Evolutionary conservation across 2,113 vertebrate genomes (phyloP), one percentile per base, ranked within the genome.

Genomic region (Pedionomus torquatus): DNA sequence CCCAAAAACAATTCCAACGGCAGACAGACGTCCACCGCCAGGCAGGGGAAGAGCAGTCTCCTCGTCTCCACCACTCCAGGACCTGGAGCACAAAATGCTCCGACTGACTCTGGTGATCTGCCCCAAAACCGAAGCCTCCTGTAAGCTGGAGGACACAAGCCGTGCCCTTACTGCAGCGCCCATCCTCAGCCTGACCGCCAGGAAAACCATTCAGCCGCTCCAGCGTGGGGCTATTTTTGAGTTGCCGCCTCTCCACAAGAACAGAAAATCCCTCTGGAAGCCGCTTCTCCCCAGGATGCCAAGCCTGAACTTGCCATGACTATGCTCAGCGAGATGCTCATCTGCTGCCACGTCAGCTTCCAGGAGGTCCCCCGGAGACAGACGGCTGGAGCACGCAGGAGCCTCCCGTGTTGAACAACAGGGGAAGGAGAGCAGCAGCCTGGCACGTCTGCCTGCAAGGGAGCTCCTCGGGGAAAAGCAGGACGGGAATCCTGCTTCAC

Each of bases 41-140:
- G 2, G 20, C 1, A 5, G 57, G 20, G n/a, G 14, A n/a, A 23
- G 33, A 8, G 21, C 13, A 13, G 21, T 60, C 57, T 60, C 57
- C n/a, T 35, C 23, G 2, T 60, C 57, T 24, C 57, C 9, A 14
- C 21, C 6, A 12, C 57, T 16, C 21, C 57, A 60, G 57, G n/a
- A 60, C n/a, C n/a, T 41, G 41, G 41, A 41, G 51, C 51, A 41
- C 2, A 0, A 46, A 58, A 82, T 2, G 26, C 69, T 69, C 15
- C 76, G 20, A 7, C 1, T 41, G 54, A 35, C 77, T 41, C 30
- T 16, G 13, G 19, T 0, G 1, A n/a, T 4, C 51, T 23, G 51
- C 39, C 20, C 17, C 0, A 3, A 41, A 3, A n/a, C 28, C 1
- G 0, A 46, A 44, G 19, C 2, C 0, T 10, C 51, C 58, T 18